phyloP scores from a whole-genome alignment of 2,888 invertebrate species.

The Helleia helle region DNA sequence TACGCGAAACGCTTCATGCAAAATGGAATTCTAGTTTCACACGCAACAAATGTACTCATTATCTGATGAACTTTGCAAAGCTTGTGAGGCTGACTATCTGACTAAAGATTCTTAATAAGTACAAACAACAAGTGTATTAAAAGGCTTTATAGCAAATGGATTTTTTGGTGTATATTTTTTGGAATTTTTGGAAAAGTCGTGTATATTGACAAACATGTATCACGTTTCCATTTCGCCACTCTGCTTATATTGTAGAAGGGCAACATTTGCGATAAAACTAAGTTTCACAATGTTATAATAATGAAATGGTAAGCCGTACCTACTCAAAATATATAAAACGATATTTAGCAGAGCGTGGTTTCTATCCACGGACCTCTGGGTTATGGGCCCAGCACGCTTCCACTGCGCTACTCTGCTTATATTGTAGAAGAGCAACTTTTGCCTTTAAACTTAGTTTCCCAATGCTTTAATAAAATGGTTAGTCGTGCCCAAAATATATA shows the following conservation, averaged over 20 bases:
- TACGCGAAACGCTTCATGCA: conserved; percentile 58
- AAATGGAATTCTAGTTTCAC: conserved; percentile 71
- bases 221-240: conserved; percentile 89
- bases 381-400: conserved; percentile 90
- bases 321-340: not conserved
- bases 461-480: too few species aligned
- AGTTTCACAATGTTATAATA: too few species aligned
- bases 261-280: not conserved
- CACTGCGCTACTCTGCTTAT: conserved; percentile 86
- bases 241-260: conserved; percentile 57
- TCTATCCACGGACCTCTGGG: conserved; percentile 95
- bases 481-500: too few species aligned
- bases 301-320: too few species aligned
- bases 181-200: too few species aligned
- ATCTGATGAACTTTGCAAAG: conserved; percentile 67
- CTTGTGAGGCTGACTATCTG: conserved; percentile 2
- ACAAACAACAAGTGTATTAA: conserved; percentile 9
- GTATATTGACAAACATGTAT: too few species aligned
- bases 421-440: too few species aligned
- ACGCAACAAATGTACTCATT: conserved; percentile 70
- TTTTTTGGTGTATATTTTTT: too few species aligned
- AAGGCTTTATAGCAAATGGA: not conserved
- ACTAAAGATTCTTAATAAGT: conserved; percentile 8
- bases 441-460: too few species aligned
- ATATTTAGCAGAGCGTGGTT: conserved; percentile 84